phyloP scores from a whole-genome alignment of 1,140 invertebrate species.

The Drosophila nannoptera region DNA sequence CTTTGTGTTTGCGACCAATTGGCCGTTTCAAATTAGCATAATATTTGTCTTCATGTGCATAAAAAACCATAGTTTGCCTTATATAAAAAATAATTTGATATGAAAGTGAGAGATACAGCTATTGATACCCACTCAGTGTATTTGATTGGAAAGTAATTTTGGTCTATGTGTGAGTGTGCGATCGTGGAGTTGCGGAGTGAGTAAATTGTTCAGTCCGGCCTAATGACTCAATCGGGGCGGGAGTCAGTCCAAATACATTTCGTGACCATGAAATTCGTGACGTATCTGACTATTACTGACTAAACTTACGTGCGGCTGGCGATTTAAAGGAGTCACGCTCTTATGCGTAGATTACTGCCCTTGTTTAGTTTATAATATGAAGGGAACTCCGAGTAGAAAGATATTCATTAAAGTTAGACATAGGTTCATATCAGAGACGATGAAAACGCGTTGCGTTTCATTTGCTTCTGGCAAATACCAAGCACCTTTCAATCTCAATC shows the following conservation, averaged over 20 bases:
- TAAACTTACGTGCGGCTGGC: slow-evolving; percentile 31
- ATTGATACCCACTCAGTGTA: slow-evolving; percentile 30
- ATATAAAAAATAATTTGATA: slow-evolving; percentile 65
- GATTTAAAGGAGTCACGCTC: slow-evolving; percentile 35
- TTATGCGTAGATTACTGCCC: too few species aligned
- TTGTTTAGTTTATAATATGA: too few species aligned
- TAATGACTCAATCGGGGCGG: slow-evolving; percentile 2
- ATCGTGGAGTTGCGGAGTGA: neutral
- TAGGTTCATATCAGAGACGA: too few species aligned
- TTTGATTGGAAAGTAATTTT: slow-evolving; percentile 70
- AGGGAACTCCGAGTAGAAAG: too few species aligned
- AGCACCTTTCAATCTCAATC: neutral
- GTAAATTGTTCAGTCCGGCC: slow-evolving; percentile 25
- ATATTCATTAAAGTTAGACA: too few species aligned
- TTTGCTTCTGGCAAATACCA: neutral
- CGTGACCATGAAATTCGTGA: slow-evolving; percentile 66
- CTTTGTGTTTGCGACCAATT: slow-evolving; percentile 8
- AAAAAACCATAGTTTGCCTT: slow-evolving; percentile 63
- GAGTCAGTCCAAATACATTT: slow-evolving; percentile 25
- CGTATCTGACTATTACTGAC: slow-evolving; percentile 19
- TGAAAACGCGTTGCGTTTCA: too few species aligned
- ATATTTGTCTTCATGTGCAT: slow-evolving; percentile 66
- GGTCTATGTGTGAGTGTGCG: too few species aligned
- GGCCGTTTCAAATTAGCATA: slow-evolving; percentile 63
- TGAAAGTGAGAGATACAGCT: slow-evolving; percentile 56